Evolutionary conservation across 2,888 invertebrate species (phyloP), one percentile per base, ranked within the genome.

Genomic region (Limnephilus auricula): DNA sequence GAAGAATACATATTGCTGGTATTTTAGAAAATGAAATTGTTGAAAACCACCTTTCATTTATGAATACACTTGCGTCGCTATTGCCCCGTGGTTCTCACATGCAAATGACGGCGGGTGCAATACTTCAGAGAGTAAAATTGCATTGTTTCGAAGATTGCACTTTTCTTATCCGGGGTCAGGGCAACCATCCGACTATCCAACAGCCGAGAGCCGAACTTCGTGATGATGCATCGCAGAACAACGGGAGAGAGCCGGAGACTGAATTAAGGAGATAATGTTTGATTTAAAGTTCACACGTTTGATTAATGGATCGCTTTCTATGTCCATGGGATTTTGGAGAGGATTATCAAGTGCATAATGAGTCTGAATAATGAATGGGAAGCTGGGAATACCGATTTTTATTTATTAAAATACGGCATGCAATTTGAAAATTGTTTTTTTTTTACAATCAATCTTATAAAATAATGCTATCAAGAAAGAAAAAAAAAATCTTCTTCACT

Each of bases 101-200:
- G 85, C 85, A 85, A 40, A 85, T 65, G 45, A n/a, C 85, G 85
- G 40, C 31, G 30, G 30, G 85, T 34, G n/a, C 37, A n/a, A 85
- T 85, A 40, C 25, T 85, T 85, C 85, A 40, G 85, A 85, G 40
- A 40, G 37, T 34, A 40, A 85, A 85, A 85, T 12, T 85, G 85
- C 85, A 85, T 85, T 85, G 85, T 85, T 85, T 40, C 40, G 85
- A 85, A 85, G 85, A 85, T 37, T 85, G 85, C 85, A 85, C 85
- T 85, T 45, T 85, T 85, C 34, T 85, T 45, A 45, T 34, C 82
- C 34, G 82, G 34, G 82, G 82, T 82, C 85, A 85, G 65, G n/a
- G 25, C 65, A 65, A 25, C 65, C 25, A 65, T 65, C 65, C 18
- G 25, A 65, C 65, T 5, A 65, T 25, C 25, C 65, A 65, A 65